Evolutionary conservation across 2,797 vertebrate genomes (phyloP), one percentile per base, ranked within the genome.

Genomic region (Oreochromis grahami): DNA sequence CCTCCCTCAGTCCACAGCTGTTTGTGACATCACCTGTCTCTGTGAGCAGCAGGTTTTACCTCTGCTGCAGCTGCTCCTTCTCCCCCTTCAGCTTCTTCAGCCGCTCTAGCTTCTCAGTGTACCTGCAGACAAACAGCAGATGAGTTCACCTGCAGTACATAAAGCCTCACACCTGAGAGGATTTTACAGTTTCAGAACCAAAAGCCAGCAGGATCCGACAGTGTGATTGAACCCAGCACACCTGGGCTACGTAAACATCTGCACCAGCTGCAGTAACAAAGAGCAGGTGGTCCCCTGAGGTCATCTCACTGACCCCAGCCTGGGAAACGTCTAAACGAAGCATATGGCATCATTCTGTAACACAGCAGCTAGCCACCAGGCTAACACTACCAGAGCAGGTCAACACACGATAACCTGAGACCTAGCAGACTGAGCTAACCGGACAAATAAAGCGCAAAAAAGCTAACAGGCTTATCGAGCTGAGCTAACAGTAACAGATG

Each of bases 21-120:
- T n/a, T 36, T 63, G 32, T 63, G 58, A 36, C 58, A 12, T 36
- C 32, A 36, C 32, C 32, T 60, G 15, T 60, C 19, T 17, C 56
- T 63, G 58, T 63, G 32, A 11, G 41, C 8, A 43, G 29, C 8
- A 9, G 19, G 58, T 32, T 8, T 52, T 95, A 99, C 98, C 98
- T 97, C 77, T 98, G 97, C 76, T 99, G 98, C 93, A 98, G 97
- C 91, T 97, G 95, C 86, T 98, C 96, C 90, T 98, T 98, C 74
- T 98, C 97, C 76, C 95, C 96, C 92, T 96, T 97, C 81, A 98
- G 97, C 91, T 89, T 96, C 90, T 95, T 97, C 90, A 99, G 96
- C 36, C 96, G 95, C 90, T 97, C 97, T 87, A 97, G 93, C 93
- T 99, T 99, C 38, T 99, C 98, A 15, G 89, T 89, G 94, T 98